Base-by-base conservation (phyloP, 2,888 invertebrate genomes). In the Muscina levida region DNA sequence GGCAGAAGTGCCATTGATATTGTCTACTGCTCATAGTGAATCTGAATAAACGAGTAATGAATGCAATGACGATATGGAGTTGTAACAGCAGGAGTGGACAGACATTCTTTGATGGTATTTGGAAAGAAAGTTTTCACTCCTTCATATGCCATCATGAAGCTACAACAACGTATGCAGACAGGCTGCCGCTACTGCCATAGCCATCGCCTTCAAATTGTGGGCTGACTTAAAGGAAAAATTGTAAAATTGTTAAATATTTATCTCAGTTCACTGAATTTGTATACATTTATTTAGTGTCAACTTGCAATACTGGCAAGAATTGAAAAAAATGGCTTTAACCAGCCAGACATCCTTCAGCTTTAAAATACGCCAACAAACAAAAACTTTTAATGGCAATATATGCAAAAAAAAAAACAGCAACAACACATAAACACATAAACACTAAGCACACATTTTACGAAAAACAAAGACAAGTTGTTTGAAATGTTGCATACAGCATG, bases 401-500 rank as follows among this genome's bases (percentile, higher is more conserved):
- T 68, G 72, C 59, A 39, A 74, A 57, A 31, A 31, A 31, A 8
- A 3, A 31, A 74, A 57, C 62, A 26, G 22, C 26, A 48, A 26
- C 48, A 72, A 46, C 13, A 57, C 19, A 67, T 4, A 68, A 53
- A 67, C 15, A 66, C 0, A 48, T 56, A n/a, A n/a, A n/a, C n/a
- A n/a, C n/a, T n/a, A n/a, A n/a, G n/a, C n/a, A n/a, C n/a, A n/a
- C n/a, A n/a, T n/a, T n/a, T n/a, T n/a, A n/a, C n/a, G n/a, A n/a
- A n/a, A 37, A 65, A 15, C 11, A 59, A 66, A 56, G 17, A 77
- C 31, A 81, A 81, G 81, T 75, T 81, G 81, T 77, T 81, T 81
- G 81, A 81, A 75, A 77, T 81, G 81, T 81, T 81, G 77, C 81
- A 67, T 57, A 70, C 80, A 76, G 66, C 62, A 72, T 68, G 57